Conservation (phyloP, 2,888 invertebrate genomes). For the Zelleria hepariella region DNA sequence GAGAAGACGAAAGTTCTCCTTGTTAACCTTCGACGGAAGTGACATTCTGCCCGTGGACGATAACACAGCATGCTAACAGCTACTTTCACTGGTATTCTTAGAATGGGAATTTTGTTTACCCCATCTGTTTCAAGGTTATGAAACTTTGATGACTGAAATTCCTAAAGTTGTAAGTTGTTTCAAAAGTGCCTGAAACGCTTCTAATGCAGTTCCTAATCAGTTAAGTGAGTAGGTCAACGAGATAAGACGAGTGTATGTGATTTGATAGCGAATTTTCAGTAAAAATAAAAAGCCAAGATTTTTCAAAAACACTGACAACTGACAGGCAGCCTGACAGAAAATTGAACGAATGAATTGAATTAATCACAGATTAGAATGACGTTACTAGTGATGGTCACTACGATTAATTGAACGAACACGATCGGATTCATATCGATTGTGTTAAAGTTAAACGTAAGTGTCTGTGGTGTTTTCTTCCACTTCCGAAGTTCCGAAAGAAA, state of each 20-base stretch:
- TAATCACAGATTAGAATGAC: no score
- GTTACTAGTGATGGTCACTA: no score
- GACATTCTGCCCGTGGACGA: conserved; percentile 42
- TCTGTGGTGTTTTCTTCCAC: background rate
- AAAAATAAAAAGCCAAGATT: background rate
- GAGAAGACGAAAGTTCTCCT: conserved; percentile 76
- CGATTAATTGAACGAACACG: no score
- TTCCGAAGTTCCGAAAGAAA: background rate
- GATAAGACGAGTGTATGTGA: background rate
- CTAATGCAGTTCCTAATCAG: background rate
- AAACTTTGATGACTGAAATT: background rate
- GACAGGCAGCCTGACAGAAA: background rate
- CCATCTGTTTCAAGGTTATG: background rate
- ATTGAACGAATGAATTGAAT: background rate
- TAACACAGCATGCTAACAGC: conserved; percentile 42
- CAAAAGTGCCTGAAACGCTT: background rate
- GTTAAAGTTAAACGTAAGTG: background rate
- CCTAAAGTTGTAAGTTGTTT: background rate
- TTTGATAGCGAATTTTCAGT: background rate
- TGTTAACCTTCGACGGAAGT: conserved; percentile 60
- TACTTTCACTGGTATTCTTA: background rate
- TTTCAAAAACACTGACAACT: background rate
- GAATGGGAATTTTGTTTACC: background rate
- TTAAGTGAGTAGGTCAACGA: background rate
- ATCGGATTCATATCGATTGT: no score